These are phyloP conservation scores for Embidobia sp. DNA, from an alignment of 2,888 invertebrate species.

Conservation along the genomic window DNA sequence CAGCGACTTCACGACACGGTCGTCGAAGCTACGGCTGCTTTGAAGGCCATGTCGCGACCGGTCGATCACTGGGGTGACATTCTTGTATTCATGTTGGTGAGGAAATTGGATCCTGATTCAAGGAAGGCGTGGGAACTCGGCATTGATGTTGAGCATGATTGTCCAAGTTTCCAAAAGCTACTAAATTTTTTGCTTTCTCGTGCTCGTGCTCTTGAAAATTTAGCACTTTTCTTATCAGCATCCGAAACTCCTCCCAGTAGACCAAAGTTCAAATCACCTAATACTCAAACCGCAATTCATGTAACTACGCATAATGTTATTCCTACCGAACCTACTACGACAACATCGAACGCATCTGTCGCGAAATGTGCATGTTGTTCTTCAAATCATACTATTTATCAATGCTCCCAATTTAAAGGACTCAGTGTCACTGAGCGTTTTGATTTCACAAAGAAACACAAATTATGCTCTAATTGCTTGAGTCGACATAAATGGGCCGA, in stretches of 20 bases:
- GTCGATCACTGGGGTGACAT: neutral
- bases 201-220: too few relatives aligned
- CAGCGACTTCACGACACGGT: neutral
- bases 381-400: neutral
- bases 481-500: slow-evolving; percentile 1
- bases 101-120: neutral
- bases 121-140: neutral
- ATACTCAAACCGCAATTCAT: too few relatives aligned
- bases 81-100: neutral
- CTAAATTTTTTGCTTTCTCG: too few relatives aligned
- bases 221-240: too few relatives aligned
- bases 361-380: neutral
- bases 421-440: neutral
- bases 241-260: too few relatives aligned
- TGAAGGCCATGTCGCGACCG: neutral
- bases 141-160: too few relatives aligned
- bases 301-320: too few relatives aligned
- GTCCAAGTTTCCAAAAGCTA: too few relatives aligned
- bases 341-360: too few relatives aligned
- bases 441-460: neutral
- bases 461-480: slow-evolving; percentile 12
- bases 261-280: too few relatives aligned
- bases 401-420: slow-evolving; percentile 9
- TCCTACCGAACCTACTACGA: too few relatives aligned
- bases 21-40: too few relatives aligned